Evolutionary conservation across 2,797 vertebrate species (phyloP).

Genomic region (Pseudochirops cupreus): DNA sequence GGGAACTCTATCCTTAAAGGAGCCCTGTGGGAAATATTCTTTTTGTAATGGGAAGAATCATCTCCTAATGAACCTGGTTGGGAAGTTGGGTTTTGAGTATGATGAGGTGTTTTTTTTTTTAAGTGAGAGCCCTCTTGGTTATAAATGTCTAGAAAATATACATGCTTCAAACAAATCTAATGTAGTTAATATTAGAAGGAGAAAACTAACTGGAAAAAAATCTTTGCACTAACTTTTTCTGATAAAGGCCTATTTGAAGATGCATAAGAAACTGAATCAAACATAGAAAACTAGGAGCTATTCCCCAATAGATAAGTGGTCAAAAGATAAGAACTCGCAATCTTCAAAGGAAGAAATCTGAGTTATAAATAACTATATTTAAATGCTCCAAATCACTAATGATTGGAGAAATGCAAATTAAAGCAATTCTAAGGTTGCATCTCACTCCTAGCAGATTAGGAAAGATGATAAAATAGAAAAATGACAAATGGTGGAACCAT

Average conservation of each 20-base stretch:
- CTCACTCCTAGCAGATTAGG: not conserved
- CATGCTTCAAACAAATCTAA: not conserved
- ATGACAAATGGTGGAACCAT: not conserved
- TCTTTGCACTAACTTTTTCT: not conserved
- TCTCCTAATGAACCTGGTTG: conserved; percentile 28
- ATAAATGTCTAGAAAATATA: not conserved
- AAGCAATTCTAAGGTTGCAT: not conserved
- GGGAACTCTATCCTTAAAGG: conserved; percentile 21
- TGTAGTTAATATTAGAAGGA: not conserved
- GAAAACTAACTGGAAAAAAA: not conserved
- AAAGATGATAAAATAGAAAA: not conserved
- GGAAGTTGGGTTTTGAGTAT: not conserved
- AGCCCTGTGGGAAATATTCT: conserved; percentile 38
- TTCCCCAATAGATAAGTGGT: not conserved
- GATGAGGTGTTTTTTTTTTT: conserved; percentile 10
- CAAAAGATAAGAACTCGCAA: not conserved
- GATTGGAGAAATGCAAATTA: not conserved
- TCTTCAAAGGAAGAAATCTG: not conserved
- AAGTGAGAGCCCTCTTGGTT: not conserved
- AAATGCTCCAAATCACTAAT: not conserved
- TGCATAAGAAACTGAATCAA: not conserved
- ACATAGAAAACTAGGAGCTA: not conserved
- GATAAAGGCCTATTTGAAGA: not conserved
- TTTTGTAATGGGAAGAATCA: conserved; percentile 48
- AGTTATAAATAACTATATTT: not conserved